Evolutionary conservation across 1,140 invertebrate genomes (phyloP), one percentile per base, ranked within the genome.

Genomic region (Hylaeus anthracinus): DNA sequence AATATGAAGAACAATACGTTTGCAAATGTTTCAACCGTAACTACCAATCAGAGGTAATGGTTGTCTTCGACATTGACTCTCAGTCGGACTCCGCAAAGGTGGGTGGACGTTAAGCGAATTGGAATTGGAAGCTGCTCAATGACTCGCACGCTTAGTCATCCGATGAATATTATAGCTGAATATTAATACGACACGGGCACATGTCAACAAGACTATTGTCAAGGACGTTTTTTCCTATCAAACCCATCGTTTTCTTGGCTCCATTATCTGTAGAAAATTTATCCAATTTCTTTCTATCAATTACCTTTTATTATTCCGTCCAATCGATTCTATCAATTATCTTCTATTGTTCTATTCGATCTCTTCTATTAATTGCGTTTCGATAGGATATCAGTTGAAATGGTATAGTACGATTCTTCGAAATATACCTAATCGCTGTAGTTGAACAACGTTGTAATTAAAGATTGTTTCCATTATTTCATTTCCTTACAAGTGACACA

Each of bases 121-220:
- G 69, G 74, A 82, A 86, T 82, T 76, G 78, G 55, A 86, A 64
- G 56, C 37, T 79, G 53, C 60, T 70, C 75, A 69, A 83, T 86
- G 72, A 86, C 84, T 86, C 67, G 75, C 37, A 4, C 56, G 81
- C 84, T 86, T 83, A 86, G 67, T 86, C 85, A 80, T 60, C 76
- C 45, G 53, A 63, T 77, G 81, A 86, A 86, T 86, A 80, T 86
- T 80, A 75, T 14, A 14, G 8, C 45, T 83, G 76, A 86, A 86
- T 86, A 76, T 86, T 86, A 75, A 86, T 77, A 77, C 53, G 63
- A 45, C 79, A 78, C 64, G 61, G 41, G 37, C 53, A 65, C 55
- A 75, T 61, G 43, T 51, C 63, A 12, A 55, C n/a, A 45, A 51
- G 9, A 48, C n/a, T 48, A 43, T 79, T 69, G 43, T 51, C 58